Evolutionary conservation across 1,140 invertebrate genomes (phyloP).

Genomic region (Lepidurus arcticus): DNA sequence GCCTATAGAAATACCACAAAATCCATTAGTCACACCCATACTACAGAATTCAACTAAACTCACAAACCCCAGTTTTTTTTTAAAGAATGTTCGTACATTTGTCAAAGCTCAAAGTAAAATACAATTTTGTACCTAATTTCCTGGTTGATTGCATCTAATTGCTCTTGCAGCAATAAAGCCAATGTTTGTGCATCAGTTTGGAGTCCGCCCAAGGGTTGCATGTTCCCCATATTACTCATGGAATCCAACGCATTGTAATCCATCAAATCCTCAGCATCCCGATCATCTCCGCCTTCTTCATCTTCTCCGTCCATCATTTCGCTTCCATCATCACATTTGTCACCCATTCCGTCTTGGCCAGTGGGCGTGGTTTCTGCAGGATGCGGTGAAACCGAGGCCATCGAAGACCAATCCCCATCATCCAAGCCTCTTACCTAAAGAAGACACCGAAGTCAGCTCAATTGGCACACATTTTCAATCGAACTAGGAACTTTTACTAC

Average conservation of each 20-base stretch:
- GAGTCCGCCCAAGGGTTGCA: slow-evolving; percentile 60
- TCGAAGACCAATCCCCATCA: slow-evolving; percentile 21
- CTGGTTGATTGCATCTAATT: slow-evolving; percentile 98
- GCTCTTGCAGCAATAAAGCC: slow-evolving; percentile 97
- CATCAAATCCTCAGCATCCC: slow-evolving; percentile 32
- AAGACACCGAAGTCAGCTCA: background rate
- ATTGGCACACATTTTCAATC: background rate
- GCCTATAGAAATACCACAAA: slow-evolving; percentile 42
- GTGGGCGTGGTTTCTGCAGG: background rate
- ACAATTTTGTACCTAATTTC: slow-evolving; percentile 68
- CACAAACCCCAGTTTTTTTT: too few species aligned
- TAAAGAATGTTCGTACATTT: background rate
- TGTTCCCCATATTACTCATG: slow-evolving; percentile 50
- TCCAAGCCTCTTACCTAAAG: slow-evolving; percentile 9
- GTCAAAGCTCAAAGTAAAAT: slow-evolving; percentile 10
- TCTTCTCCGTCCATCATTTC: slow-evolving; percentile 31
- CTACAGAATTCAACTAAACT: too few species aligned
- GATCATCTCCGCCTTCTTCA: slow-evolving; percentile 27
- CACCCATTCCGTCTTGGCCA: slow-evolving; percentile 26
- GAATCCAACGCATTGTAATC: slow-evolving; percentile 36
- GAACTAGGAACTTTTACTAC: too few species aligned
- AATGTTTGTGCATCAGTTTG: slow-evolving; percentile 95
- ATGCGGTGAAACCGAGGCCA: background rate
- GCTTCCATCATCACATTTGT: slow-evolving; percentile 25
- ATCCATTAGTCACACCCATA: background rate